Base-by-base conservation (phyloP, 2,113 vertebrate genomes). In the Bubo bubo region DNA sequence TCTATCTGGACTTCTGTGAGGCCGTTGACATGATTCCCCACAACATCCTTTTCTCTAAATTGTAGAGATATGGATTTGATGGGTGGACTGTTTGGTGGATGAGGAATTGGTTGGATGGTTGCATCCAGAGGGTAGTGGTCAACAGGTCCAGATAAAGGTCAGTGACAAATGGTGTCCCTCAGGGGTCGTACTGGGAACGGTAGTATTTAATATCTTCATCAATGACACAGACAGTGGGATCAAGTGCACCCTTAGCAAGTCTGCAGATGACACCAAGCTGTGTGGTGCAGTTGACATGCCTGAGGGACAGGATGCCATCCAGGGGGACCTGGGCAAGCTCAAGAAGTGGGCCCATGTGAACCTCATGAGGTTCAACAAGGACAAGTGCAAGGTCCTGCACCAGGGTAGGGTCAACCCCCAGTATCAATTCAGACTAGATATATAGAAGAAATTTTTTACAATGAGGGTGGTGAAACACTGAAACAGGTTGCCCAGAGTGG, bases 381-480 rank as follows among this genome's bases (percentile, higher is more conserved):
- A 5, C 41, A 77, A 39, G 0, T 21, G 17, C 37, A 59, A 59
- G 8, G 12, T 49, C 9, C 9, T 45, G 13, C 32, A 35, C 4
- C 18, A 34, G 21, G 13, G 21, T 5, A 7, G 9, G 41, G 12
- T 12, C 1, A 4, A 34, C 14, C 3, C 9, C 18, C 4, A 3
- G 12, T 10, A 28, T 7, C 37, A 63, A 26, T 52, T 84, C 20
- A 52, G 2, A 12, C 30, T 24, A 59, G 24, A 26, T 30, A 41
- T 19, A 37, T n/a, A 12, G 23, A 55, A 41, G 49, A 63, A 3
- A 24, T 49, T 26, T 64, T 81, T 74, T 35, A 43, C 0, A 0
- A 22, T 70, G 17, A 60, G 5, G 21, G 27, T 52, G 35, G 19
- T 60, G 45, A 68, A 53, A 19, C 20, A 24, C 9, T 34, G 45